A percentile compares a stretch with the other conserved stretches of the same genome.
These are phyloP conservation scores for Fissipunctia ypsillon DNA, from an alignment of 2,888 invertebrate species.

Conservation along the genomic window DNA sequence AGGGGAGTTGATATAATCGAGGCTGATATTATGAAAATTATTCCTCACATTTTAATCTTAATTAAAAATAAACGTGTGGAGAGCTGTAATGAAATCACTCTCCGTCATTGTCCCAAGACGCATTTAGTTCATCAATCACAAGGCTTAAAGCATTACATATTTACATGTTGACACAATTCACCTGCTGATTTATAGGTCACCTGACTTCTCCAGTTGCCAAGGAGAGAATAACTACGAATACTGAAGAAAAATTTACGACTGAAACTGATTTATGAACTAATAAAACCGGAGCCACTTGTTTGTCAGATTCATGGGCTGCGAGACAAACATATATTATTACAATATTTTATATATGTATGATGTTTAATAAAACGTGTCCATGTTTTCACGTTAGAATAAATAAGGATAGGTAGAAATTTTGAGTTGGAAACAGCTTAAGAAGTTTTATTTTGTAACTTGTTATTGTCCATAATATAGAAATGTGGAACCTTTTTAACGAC, in stretches of 20 bases:
- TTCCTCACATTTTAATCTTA: slow-evolving; percentile 17
- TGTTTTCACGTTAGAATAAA: slow-evolving; percentile 22
- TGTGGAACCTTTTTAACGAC: neutral
- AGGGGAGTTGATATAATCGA: neutral
- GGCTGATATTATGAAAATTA: neutral
- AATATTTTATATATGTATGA: slow-evolving; percentile 38
- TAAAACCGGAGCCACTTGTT: slow-evolving; percentile 74
- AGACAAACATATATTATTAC: slow-evolving; percentile 53
- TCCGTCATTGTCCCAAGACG: slow-evolving; percentile 60
- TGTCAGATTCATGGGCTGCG: slow-evolving; percentile 65
- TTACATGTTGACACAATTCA: slow-evolving; percentile 69
- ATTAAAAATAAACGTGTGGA: slow-evolving; percentile 39
- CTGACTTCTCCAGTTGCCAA: slow-evolving; percentile 84
- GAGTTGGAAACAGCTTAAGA: neutral
- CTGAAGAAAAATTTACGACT: slow-evolving; percentile 77
- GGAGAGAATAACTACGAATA: slow-evolving; percentile 64
- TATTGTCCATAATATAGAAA: neutral
- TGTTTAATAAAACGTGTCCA: slow-evolving; percentile 40
- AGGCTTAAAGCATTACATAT: slow-evolving; percentile 57
- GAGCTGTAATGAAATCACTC: slow-evolving; percentile 43
- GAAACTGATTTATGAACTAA: slow-evolving; percentile 76
- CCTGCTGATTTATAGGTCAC: slow-evolving; percentile 80
- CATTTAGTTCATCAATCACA: slow-evolving; percentile 61
- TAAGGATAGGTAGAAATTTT: neutral
- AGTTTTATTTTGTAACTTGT: neutral